phyloP scores from a whole-genome alignment of 2,113 vertebrate genomes.

The Eonycteris spelaea region DNA sequence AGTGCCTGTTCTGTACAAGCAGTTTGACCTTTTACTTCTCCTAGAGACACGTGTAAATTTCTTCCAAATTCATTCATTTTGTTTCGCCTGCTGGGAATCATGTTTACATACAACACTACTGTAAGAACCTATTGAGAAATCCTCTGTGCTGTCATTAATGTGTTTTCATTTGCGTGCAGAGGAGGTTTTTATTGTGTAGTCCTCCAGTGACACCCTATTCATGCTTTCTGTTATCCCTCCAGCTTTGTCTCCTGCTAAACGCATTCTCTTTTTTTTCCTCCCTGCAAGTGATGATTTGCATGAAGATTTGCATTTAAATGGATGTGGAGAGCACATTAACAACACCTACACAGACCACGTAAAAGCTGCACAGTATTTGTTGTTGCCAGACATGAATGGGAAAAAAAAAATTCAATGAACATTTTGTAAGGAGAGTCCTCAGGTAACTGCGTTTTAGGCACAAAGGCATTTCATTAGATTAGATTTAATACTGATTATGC shows the following conservation, averaged over 20 bases:
- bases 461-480: conserved; percentile 71
- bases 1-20: not conserved
- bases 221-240: conserved; percentile 73
- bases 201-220: conserved; percentile 72
- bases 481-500: conserved; percentile 57
- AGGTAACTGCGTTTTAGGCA: conserved; percentile 69
- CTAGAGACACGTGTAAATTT: not conserved
- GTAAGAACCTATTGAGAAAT: conserved; percentile 70
- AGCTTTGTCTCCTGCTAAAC: conserved; percentile 81
- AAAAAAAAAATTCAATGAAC: conserved; percentile 74
- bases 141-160: conserved; percentile 67
- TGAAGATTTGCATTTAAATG: conserved; percentile 87
- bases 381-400: conserved; percentile 74
- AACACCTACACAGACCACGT: conserved; percentile 78
- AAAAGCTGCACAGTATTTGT: conserved; percentile 74
- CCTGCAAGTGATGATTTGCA: conserved; percentile 80
- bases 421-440: conserved; percentile 67
- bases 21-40: conserved; percentile 38
- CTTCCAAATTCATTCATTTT: conserved; percentile 63
- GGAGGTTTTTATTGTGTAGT: conserved; percentile 64
- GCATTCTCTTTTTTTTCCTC: conserved; percentile 56
- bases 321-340: conserved; percentile 79
- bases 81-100: conserved; percentile 73
- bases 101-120: conserved; percentile 53
- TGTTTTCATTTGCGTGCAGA: conserved; percentile 68